Evolutionary conservation across 2,888 invertebrate genomes (phyloP).

Genomic region (Strigamia transsilvanica): DNA sequence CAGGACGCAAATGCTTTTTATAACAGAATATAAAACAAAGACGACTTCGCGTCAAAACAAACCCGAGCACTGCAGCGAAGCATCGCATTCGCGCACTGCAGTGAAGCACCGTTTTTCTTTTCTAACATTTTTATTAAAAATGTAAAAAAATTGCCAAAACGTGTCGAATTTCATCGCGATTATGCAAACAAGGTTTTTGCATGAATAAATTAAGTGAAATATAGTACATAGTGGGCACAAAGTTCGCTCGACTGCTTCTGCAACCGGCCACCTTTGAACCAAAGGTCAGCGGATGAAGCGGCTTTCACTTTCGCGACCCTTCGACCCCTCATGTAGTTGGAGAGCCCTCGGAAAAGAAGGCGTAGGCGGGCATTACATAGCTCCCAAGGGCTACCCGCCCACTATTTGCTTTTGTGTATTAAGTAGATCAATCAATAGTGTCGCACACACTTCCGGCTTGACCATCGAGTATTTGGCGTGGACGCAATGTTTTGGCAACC

Average conservation of each 20-base stretch:
- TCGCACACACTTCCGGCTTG: constrained; percentile 41
- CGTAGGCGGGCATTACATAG: constrained; percentile 39
- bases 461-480: constrained; percentile 33
- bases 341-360: constrained; percentile 38
- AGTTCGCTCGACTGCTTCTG: neutral
- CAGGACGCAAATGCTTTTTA: neutral
- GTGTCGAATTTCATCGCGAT: neutral
- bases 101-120: neutral
- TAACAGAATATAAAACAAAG: neutral
- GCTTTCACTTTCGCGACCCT: neutral
- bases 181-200: constrained; percentile 24
- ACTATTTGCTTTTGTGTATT: constrained; percentile 40
- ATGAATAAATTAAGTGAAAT: neutral
- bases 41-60: neutral
- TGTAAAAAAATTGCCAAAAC: neutral
- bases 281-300: constrained; percentile 27
- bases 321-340: neutral
- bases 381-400: constrained; percentile 40
- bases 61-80: neutral
- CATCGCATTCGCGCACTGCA: neutral
- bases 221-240: constrained; percentile 2
- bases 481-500: constrained; percentile 9
- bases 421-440: constrained; percentile 38
- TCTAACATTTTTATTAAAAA: neutral
- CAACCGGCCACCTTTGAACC: constrained; percentile 8